Base-by-base conservation (phyloP, 2,888 invertebrate genomes). In the Antitype chi region DNA sequence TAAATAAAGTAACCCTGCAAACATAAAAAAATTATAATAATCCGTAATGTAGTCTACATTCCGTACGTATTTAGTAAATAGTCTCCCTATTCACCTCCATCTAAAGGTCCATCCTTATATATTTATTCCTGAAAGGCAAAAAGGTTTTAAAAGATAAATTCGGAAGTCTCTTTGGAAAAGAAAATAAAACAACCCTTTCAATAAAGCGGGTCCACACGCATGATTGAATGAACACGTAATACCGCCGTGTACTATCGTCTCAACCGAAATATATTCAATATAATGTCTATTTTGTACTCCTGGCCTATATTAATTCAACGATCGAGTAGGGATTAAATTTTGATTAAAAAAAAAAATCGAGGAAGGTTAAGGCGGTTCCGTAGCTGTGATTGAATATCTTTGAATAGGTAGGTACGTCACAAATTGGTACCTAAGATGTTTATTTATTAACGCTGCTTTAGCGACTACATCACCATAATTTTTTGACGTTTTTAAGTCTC, bases 131-230 rank as follows among this genome's bases (percentile, higher is more conserved):
- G 49, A 70, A 81, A 81, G 67, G 85, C 62, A 84, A 81, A 81
- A 81, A 68, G 85, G 66, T 80, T 85, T 85, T 85, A 68, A 82
- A 80, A 82, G 81, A 82, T 85, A 75, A 75, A 81, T 82, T 81
- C 60, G 71, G 82, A 63, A 63, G 74, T 72, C 76, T 75, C 69
- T 85, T 85, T 85, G 20, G 71, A 62, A 75, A 75, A 69, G 55
- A 81, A 82, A 85, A 82, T 82, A 85, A 82, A 82, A 85, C 85
- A 85, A 85, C 82, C 85, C 82, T 82, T 85, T 70, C 85, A 85
- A 85, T 81, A 81, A 85, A 85, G 47, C 62, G 63, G 81, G 84
- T 68, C 74, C 71, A 75, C 80, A 67, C 75, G 69, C 67, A 82
- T 82, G 82, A 85, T 72, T 85, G 75, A 85, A 82, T 85, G 82